Percentiles rank a stretch among this genome's conserved stretches.
These are phyloP conservation scores for Anastrepha ludens DNA, from an alignment of 1,140 invertebrate species.

Conservation along the genomic window DNA sequence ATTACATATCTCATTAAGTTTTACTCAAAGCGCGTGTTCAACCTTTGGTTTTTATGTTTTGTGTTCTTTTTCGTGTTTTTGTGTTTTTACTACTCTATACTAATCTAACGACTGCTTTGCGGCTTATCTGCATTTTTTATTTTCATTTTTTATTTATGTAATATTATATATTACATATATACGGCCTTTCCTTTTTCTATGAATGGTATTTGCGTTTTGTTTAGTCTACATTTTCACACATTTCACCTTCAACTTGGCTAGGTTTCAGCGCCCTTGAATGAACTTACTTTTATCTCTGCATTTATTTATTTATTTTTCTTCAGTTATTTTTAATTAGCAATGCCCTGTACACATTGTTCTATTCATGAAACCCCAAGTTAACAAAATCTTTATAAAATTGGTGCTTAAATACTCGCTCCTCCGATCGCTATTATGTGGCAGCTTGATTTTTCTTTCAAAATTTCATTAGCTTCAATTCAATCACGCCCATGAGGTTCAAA, in stretches of 20 bases:
- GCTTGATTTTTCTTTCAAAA: too few relatives aligned
- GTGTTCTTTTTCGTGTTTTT: background rate
- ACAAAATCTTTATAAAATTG: too few relatives aligned
- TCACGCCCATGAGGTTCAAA: too few relatives aligned
- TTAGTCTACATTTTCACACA: background rate
- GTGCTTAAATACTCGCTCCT: too few relatives aligned
- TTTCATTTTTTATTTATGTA: background rate
- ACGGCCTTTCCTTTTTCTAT: background rate
- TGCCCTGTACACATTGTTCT: too few relatives aligned
- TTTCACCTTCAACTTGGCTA: slow-evolving; percentile 27
- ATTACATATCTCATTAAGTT: background rate
- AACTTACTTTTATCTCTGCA: too few relatives aligned
- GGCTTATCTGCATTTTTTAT: background rate
- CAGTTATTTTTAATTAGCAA: too few relatives aligned
- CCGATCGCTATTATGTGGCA: too few relatives aligned
- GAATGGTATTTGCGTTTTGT: background rate
- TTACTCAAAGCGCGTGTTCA: background rate
- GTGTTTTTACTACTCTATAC: background rate
- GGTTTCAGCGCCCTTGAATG: background rate
- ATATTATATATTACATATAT: background rate
- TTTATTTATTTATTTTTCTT: too few relatives aligned
- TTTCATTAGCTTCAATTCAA: too few relatives aligned
- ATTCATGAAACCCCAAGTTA: too few relatives aligned
- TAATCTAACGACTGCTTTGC: background rate
- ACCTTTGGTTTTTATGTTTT: background rate